Conservation (phyloP, 2,797 vertebrate genomes). For the Limosa lapponica region DNA sequence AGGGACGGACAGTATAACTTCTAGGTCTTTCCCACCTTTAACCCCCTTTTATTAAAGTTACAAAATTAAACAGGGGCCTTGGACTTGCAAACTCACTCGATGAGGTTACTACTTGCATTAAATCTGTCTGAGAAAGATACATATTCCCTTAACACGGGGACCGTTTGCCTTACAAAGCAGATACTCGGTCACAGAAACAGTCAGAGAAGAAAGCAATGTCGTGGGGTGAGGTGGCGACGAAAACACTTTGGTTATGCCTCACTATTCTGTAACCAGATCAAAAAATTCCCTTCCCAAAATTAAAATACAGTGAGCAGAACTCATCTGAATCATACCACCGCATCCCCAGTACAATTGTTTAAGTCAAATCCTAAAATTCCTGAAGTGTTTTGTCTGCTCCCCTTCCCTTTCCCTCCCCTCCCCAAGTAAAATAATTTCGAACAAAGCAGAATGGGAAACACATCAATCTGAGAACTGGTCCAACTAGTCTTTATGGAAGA, state of each 20-base stretch:
- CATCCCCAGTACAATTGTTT: not conserved
- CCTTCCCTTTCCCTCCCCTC: too few species aligned
- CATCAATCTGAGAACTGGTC: not conserved
- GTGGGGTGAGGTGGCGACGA: not conserved
- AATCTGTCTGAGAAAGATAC: not conserved
- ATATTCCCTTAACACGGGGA: accelerated
- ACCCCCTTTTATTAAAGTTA: not conserved
- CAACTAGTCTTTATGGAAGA: not conserved
- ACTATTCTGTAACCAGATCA: not conserved
- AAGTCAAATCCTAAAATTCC: not conserved
- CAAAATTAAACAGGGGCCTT: not conserved
- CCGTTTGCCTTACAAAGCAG: not conserved
- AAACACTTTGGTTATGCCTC: not conserved
- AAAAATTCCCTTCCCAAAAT: not conserved
- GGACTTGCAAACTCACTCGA: not conserved
- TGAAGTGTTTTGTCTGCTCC: accelerated
- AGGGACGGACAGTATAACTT: not conserved
- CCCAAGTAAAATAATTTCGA: not conserved
- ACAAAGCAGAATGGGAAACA: not conserved
- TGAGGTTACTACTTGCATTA: not conserved
- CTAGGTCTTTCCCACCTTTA: slow-evolving; percentile 1
- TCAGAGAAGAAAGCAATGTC: not conserved
- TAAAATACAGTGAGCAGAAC: not conserved
- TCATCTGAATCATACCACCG: not conserved
- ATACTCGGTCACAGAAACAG: not conserved